A percentile compares a stretch with the other conserved stretches of the same genome.
phyloP scores from a whole-genome alignment of 2,888 invertebrate species.

The Augochlorella aurata region DNA sequence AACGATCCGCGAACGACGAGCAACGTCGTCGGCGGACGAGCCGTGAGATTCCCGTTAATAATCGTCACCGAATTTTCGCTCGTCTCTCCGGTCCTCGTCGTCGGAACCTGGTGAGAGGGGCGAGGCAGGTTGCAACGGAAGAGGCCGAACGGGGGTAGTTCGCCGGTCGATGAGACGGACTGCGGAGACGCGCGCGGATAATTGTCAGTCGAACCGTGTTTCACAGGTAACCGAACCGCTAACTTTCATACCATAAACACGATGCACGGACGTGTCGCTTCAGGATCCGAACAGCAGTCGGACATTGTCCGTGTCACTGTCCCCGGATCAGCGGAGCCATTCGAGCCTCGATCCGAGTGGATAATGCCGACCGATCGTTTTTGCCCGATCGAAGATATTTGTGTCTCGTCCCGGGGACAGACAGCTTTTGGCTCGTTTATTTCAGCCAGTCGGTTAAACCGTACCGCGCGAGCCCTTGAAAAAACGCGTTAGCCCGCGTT shows the following conservation, averaged over 20 bases:
- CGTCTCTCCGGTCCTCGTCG: not conserved
- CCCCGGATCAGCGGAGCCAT: constrained; percentile 46
- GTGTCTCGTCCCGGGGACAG: not conserved
- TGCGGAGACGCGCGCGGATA: constrained; percentile 61
- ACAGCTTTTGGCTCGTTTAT: not conserved
- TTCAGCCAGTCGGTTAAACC: not conserved
- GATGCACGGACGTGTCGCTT: constrained; percentile 59
- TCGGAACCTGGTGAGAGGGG: not conserved
- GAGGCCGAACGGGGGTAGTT: not conserved
- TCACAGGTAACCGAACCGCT: constrained; percentile 68
- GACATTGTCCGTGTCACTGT: constrained; percentile 53
- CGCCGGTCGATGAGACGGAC: constrained; percentile 51
- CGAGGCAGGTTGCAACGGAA: not conserved
- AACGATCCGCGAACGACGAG: constrained; percentile 59
- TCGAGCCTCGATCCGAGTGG: constrained; percentile 19
- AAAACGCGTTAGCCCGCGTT: not conserved
- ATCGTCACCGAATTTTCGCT: constrained; percentile 61
- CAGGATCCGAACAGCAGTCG: constrained; percentile 39
- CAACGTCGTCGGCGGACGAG: constrained; percentile 31
- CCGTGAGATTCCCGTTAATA: constrained; percentile 53
- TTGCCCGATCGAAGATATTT: not conserved
- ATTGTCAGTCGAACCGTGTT: constrained; percentile 66
- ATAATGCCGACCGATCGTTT: constrained; percentile 6
- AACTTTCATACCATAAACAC: constrained; percentile 69
- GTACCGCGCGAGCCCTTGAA: too few relatives aligned